These are phyloP conservation scores for Protobothrops flavoviridis DNA, from an alignment of 2,113 vertebrate genomes.

Conservation along the genomic window DNA sequence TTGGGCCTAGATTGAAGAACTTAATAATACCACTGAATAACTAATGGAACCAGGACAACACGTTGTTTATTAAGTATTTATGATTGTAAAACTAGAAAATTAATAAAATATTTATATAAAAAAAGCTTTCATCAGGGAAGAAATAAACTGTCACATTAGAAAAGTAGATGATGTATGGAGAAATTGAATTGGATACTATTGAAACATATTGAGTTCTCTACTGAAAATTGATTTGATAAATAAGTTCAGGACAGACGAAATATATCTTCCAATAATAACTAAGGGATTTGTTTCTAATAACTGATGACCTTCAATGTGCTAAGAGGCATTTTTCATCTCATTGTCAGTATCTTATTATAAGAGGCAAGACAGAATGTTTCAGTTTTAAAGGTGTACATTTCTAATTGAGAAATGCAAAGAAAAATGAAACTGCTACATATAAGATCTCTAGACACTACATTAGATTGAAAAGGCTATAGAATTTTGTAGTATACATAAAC, in stretches of 20 bases:
- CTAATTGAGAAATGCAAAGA: background rate
- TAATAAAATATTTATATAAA: no score
- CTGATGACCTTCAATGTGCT: background rate
- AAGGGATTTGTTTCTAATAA: background rate
- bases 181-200: no score
- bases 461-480: background rate
- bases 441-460: background rate
- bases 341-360: background rate
- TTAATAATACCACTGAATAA: no score
- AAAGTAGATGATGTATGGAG: background rate
- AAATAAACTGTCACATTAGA: background rate
- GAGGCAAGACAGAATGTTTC: background rate
- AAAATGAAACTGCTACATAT: background rate
- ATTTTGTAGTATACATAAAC: background rate
- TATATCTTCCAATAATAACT: background rate
- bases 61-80: no score
- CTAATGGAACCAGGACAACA: no score
- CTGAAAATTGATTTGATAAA: background rate
- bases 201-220: background rate
- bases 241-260: background rate
- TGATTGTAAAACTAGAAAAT: no score
- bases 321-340: background rate
- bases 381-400: background rate
- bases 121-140: background rate
- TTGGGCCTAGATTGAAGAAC: no score